Evolutionary conservation across 2,888 invertebrate genomes (phyloP), one percentile per base, ranked within the genome.

Genomic region (Drosophila eohydei): DNA sequence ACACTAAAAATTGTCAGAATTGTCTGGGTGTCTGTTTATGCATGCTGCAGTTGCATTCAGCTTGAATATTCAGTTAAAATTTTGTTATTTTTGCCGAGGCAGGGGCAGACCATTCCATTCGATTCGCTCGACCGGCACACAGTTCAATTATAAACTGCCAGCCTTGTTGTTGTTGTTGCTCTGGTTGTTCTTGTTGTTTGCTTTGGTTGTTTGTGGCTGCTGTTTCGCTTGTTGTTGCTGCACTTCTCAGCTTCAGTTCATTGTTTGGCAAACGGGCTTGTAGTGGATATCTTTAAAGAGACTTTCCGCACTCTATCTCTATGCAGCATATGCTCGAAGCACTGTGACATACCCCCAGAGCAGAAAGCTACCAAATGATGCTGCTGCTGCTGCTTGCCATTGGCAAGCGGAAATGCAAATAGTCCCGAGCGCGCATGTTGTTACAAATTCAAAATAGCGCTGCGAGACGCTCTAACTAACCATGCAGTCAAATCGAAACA

Each of bases 381-480:
- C 43, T 43, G 43, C 43, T 11, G 11, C 28, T 79, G 80, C 64
- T 71, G 38, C 21, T n/a, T 48, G 43, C 78, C 65, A 70, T 67
- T 85, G 80, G 80, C 74, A 83, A 83, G 71, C 76, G 81, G 89
- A 86, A 86, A 86, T 86, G 86, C 90, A 86, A 86, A 86, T 86
- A 90, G 89, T 86, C 71, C 71, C 77, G 68, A 71, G 69, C 86
- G 80, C 83, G 87, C 85, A 88, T 90, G 83, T 85, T 86, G 87
- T 90, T 77, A 83, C 87, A 86, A 88, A 86, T 90, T 76, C 89
- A 90, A 90, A 89, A 89, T 89, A 73, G 80, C 82, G 76, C 60
- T 63, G 52, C 66, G 56, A 60, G 54, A 54, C 65, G 57, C 66
- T 79, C 83, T 79, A 84, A 88, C 89, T 84, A 84, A 84, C 83